Conservation (phyloP, 2,888 invertebrate species). For the Drosophila nr. medialis region DNA sequence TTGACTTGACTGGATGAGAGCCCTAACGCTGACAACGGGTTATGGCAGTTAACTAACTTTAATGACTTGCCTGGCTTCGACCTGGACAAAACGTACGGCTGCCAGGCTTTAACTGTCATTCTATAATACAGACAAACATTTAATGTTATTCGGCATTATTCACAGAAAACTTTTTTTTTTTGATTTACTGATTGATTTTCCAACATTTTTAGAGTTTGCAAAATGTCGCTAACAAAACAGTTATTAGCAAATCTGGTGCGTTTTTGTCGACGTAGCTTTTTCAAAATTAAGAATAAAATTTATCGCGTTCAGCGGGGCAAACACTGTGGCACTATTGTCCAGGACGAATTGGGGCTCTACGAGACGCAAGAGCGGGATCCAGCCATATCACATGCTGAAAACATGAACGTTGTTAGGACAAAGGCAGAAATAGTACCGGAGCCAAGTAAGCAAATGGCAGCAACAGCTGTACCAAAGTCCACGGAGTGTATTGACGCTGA, state of each 20-base stretch:
- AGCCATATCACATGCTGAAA: not conserved
- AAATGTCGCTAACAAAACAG: constrained; percentile 33
- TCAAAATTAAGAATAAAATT: not conserved
- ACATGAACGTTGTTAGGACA: not conserved
- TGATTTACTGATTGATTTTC: not conserved
- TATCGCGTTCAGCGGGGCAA: not conserved
- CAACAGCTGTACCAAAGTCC: not conserved
- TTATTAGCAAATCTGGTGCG: constrained; percentile 18
- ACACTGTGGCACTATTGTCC: constrained; percentile 13
- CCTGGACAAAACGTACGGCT: not conserved
- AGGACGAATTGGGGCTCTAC: not conserved
- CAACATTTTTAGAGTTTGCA: not conserved
- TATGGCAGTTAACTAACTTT: constrained; percentile 69
- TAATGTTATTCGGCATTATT: constrained; percentile 14
- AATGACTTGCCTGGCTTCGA: constrained; percentile 53
- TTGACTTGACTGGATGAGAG: constrained; percentile 43
- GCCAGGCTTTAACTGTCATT: constrained; percentile 10
- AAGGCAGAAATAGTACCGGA: constrained; percentile 1
- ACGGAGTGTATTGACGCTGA: constrained; percentile 25
- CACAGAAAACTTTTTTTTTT: constrained; percentile 8
- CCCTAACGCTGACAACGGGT: constrained; percentile 44
- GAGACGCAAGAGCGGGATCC: not conserved
- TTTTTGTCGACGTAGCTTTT: constrained; percentile 12
- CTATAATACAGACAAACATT: not conserved
- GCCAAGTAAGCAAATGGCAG: not conserved